Evolutionary conservation across 2,888 invertebrate genomes (phyloP).

Genomic region (Luperina nickerlii): DNA sequence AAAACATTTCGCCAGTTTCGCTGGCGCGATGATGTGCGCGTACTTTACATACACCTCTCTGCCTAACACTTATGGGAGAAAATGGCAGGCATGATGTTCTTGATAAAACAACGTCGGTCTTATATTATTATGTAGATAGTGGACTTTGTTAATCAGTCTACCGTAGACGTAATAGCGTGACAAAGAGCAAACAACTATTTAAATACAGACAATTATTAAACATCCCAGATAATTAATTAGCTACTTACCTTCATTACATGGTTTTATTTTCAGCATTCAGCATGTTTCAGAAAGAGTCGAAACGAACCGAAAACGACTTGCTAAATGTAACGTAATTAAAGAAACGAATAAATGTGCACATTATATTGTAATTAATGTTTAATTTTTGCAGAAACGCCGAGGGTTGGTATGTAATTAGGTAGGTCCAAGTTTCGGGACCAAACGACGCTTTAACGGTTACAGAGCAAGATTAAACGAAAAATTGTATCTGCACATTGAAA

Average conservation of each 20-base stretch:
- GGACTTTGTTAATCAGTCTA: neutral
- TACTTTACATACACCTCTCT: neutral
- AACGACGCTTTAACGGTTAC: constrained; percentile 37
- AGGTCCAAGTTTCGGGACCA: constrained; percentile 33
- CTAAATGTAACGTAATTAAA: constrained; percentile 51
- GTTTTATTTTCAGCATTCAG: constrained; percentile 42
- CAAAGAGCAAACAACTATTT: constrained; percentile 29
- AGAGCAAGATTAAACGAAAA: constrained; percentile 47
- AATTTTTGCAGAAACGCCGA: constrained; percentile 63
- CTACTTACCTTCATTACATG: constrained; percentile 6
- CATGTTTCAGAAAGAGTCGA: constrained; percentile 4
- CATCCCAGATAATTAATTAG: constrained; percentile 28
- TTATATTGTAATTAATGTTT: constrained; percentile 67
- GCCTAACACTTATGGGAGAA: neutral
- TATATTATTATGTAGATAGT: neutral
- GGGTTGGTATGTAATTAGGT: constrained; percentile 55
- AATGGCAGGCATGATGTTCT: neutral
- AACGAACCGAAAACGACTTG: constrained; percentile 9
- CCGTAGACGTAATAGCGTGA: neutral
- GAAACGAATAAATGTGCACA: constrained; percentile 62
- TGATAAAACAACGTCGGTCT: neutral
- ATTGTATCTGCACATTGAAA: constrained; percentile 38
- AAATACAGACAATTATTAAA: constrained; percentile 24
- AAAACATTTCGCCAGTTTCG: too few species aligned
- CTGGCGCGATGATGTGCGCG: too few species aligned